These are phyloP conservation scores for Acromyrmex charruanus DNA, from an alignment of 1,140 invertebrate species.

Conservation along the genomic window DNA sequence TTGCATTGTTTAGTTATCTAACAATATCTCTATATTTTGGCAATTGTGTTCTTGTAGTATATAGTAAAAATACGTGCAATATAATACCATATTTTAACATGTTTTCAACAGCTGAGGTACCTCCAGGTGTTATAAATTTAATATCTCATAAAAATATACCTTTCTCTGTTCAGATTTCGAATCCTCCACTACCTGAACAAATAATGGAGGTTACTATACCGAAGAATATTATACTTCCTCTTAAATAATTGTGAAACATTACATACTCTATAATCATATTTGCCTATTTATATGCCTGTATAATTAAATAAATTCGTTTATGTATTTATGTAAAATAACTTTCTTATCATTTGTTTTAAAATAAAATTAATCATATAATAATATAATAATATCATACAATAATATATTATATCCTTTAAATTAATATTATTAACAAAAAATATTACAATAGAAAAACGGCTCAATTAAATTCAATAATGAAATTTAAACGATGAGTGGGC, in stretches of 20 bases:
- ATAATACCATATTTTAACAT: not conserved
- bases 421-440: too few species aligned
- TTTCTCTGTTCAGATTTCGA: too few species aligned
- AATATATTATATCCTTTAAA: too few species aligned
- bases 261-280: not conserved
- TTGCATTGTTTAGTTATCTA: not conserved
- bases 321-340: not conserved
- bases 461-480: too few species aligned
- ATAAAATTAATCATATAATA: not conserved
- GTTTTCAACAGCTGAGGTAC: conserved; percentile 17
- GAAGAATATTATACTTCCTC: not conserved
- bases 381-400: too few species aligned
- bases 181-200: not conserved
- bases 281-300: not conserved
- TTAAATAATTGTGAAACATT: not conserved
- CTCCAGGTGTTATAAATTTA: conserved; percentile 34
- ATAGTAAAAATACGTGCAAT: not conserved
- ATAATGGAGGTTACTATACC: not conserved
- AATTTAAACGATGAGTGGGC: too few species aligned
- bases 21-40: not conserved
- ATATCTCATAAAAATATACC: not conserved
- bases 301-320: not conserved
- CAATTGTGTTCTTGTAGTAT: conserved; percentile 16
- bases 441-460: too few species aligned
- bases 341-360: not conserved